Evolutionary conservation across 1,140 invertebrate genomes (phyloP).

Genomic region (Drosophila serrata): DNA sequence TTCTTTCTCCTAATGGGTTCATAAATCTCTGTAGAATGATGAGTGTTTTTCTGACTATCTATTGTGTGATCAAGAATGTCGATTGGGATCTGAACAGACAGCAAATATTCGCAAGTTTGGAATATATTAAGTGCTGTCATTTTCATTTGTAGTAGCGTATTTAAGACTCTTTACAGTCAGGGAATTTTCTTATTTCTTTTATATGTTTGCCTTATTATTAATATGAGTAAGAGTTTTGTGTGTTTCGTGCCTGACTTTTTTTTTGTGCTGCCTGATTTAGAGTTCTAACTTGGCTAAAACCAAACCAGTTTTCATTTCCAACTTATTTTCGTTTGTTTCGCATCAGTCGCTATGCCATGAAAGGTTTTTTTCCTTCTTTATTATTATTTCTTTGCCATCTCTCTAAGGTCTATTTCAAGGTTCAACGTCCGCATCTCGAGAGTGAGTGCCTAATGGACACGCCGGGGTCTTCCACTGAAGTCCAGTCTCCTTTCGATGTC

Average conservation of each 20-base stretch:
- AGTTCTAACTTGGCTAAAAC: constrained; percentile 77
- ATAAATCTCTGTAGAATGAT: constrained; percentile 27
- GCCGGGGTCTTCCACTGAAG: constrained; percentile 10
- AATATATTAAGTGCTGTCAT: constrained; percentile 5
- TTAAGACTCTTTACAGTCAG: constrained; percentile 14
- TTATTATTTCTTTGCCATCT: constrained; percentile 64
- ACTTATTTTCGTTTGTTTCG: constrained; percentile 78
- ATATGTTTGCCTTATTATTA: constrained; percentile 63
- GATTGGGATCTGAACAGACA: constrained; percentile 22
- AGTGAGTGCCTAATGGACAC: constrained; percentile 63
- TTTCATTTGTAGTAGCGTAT: constrained; percentile 30
- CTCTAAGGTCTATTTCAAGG: constrained; percentile 74
- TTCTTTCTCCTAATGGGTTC: constrained; percentile 45
- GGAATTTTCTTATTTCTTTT: constrained; percentile 34
- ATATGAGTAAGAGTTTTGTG: constrained; percentile 76
- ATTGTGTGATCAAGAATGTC: constrained; percentile 27
- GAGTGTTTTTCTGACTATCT: constrained; percentile 9
- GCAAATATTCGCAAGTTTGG: constrained; percentile 4
- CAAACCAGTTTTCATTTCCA: constrained; percentile 81
- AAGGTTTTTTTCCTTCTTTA: constrained; percentile 20
- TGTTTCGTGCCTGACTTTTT: constrained; percentile 13
- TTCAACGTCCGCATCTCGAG: constrained; percentile 72
- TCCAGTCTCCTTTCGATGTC: constrained; percentile 62
- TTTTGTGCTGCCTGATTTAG: constrained; percentile 51
- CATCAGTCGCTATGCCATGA: constrained; percentile 41